Evolutionary conservation across 2,113 vertebrate species (phyloP).

Genomic region (Sialia sialis): DNA sequence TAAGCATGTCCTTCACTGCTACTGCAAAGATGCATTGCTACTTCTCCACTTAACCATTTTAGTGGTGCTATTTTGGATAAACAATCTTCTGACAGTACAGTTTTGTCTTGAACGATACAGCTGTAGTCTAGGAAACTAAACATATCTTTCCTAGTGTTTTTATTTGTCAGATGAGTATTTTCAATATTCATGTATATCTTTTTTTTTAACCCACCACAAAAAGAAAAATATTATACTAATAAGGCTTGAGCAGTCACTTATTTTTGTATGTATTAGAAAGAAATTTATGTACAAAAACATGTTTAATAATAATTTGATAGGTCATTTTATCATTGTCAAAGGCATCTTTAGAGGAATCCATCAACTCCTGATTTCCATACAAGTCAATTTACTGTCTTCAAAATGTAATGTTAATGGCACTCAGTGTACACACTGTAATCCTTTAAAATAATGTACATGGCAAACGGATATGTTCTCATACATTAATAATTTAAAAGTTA

Average conservation of each 20-base stretch:
- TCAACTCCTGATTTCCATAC: slow-evolving; percentile 1
- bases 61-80: slow-evolving; percentile 26
- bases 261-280: neutral
- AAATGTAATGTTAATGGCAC: neutral
- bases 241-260: neutral
- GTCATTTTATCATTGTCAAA: neutral
- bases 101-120: slow-evolving; percentile 36
- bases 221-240: neutral
- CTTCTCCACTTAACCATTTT: neutral
- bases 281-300: neutral
- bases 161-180: slow-evolving; percentile 4
- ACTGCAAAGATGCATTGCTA: neutral
- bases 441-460: slow-evolving; percentile 51
- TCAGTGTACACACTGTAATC: slow-evolving; percentile 39
- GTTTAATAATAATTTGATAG: neutral
- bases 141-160: slow-evolving; percentile 15
- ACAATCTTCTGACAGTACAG: slow-evolving; percentile 10
- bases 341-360: neutral
- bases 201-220: neutral
- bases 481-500: slow-evolving; percentile 66
- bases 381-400: slow-evolving; percentile 46
- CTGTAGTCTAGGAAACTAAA: slow-evolving; percentile 62
- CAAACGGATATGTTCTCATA: slow-evolving; percentile 47
- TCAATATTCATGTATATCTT: neutral
- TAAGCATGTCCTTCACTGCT: neutral